Base-by-base conservation (phyloP, 2,113 vertebrate species). In the Hippolais icterina region DNA sequence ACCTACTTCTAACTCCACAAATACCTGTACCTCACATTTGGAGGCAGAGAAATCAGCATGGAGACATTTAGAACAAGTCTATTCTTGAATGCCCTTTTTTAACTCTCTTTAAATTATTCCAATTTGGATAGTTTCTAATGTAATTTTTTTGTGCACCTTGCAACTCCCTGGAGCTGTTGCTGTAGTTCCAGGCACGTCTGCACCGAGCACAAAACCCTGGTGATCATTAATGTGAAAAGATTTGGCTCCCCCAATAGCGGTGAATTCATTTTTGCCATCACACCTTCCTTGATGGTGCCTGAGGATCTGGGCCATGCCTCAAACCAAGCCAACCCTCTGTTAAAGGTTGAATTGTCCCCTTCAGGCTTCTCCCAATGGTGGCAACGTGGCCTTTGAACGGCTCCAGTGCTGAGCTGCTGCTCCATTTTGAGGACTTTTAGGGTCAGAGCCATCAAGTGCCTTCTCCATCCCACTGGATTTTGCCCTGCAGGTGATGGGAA, bases 1-100 rank as follows among this genome's bases (percentile, higher is more conserved):
- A 98, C 98, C 98, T 97, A 98, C 97, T 98, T 98, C 91, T 95
- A 76, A 94, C 96, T 97, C 97, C 83, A 66, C 97, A 98, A 98
- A 98, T 98, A 98, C 95, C 97, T 98, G 97, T 76, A 96, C 82
- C 97, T 97, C 95, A 96, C 91, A 94, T 96, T 96, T 75, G 91
- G 96, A 91, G 70, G 94, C 94, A 97, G 92, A 94, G 89, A 82
- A 96, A 92, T 92, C 97, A 97, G 96, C 96, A 71, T 93, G 23
- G 80, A 95, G 97, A 96, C 97, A 92, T 87, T 94, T 94, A 94
- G 94, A 94, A 96, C 97, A 95, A 96, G 96, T 88, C 94, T 96
- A 89, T 92, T 96, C 96, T 97, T 97, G 97, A 96, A 96, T 88
- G 85, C 71, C 91, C 95, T 96, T 98, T 98, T 97, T 96, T 27